Base-by-base conservation (phyloP, 2,888 invertebrate genomes). In the Apomyelois bistriatella region DNA sequence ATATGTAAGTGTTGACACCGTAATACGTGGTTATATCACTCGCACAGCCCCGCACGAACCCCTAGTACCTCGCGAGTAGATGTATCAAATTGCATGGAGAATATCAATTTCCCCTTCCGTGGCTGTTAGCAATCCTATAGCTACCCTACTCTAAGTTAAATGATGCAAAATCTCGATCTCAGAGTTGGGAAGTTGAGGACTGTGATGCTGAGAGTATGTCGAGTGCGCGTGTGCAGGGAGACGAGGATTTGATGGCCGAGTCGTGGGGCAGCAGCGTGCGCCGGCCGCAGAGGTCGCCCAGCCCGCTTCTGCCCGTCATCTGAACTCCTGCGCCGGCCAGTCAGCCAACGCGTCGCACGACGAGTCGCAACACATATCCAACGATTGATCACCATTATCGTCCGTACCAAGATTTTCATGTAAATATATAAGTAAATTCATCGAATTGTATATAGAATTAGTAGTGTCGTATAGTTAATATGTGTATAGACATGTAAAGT, bases 171-270 rank as follows among this genome's bases (percentile, higher is more conserved):
- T 86, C 86, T 88, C 88, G 85, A 79, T 85, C 87, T 87, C 89
- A 89, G 88, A 88, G 82, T 85, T 88, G 86, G 87, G 88, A 88
- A 83, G 85, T 87, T 87, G 87, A 85, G 80, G 85, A 84, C 82
- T 88, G 82, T 86, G 88, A 88, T 70, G 88, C 85, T 84, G 89
- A 89, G 87, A 88, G 88, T 89, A 90, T 89, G 88, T 90, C 89
- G 88, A 88, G 89, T 90, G 81, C 86, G 72, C 88, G 84, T 89
- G 89, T 89, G 81, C 88, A 92, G 92, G 91, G 91, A 91, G 90
- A 91, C 91, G 91, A 91, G 91, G 89, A 91, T 91, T 88, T 92
- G 92, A 92, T 91, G 91, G 86, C 85, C 78, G 90, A 90, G 83
- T 76, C 85, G 77, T 91, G 91, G 91, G 81, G 87, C 79, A 79